A percentile compares a stretch with the other conserved stretches of the same genome.
These are phyloP conservation scores for Megalops cyprinoides DNA, from an alignment of 2,797 vertebrate genomes.

Conservation along the genomic window DNA sequence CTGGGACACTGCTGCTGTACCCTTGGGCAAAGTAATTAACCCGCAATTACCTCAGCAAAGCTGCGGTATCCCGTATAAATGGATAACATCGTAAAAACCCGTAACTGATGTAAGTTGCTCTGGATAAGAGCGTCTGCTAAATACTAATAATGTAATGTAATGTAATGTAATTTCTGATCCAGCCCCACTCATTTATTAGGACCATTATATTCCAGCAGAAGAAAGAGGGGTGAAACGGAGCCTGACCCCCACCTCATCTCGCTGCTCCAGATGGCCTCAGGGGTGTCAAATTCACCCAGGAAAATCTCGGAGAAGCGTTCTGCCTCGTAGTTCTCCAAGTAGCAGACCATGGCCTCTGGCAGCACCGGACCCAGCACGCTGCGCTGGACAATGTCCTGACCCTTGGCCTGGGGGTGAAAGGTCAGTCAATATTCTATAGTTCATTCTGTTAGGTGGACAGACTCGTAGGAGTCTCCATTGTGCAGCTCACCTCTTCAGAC, in stretches of 20 bases:
- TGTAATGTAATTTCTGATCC: too few species aligned
- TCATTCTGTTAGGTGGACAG: background rate
- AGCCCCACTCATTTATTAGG: too few species aligned
- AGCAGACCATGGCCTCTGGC: constrained; percentile 99
- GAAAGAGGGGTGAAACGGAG: too few species aligned
- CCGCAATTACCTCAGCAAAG: too few species aligned
- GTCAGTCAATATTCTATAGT: background rate
- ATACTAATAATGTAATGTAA: too few species aligned
- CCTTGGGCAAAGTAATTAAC: too few species aligned
- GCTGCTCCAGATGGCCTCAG: constrained; percentile 98
- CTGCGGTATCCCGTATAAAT: too few species aligned
- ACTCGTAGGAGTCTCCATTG: constrained; percentile 1
- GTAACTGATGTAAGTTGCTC: too few species aligned
- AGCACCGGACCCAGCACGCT: constrained; percentile 93
- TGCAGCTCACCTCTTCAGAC: constrained; percentile 89
- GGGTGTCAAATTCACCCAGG: constrained; percentile 97
- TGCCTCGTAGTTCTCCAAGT: constrained; percentile 96
- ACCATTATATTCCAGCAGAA: too few species aligned
- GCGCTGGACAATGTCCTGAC: constrained; percentile 93
- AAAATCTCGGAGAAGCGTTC: constrained; percentile 98
- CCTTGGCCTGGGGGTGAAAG: constrained; percentile 79
- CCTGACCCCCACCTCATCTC: constrained; percentile 88
- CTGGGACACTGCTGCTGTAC: too few species aligned
- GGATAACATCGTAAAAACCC: too few species aligned
- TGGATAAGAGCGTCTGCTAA: too few species aligned